Conservation (phyloP, 2,888 invertebrate genomes). For the Pollenia amentaria region DNA sequence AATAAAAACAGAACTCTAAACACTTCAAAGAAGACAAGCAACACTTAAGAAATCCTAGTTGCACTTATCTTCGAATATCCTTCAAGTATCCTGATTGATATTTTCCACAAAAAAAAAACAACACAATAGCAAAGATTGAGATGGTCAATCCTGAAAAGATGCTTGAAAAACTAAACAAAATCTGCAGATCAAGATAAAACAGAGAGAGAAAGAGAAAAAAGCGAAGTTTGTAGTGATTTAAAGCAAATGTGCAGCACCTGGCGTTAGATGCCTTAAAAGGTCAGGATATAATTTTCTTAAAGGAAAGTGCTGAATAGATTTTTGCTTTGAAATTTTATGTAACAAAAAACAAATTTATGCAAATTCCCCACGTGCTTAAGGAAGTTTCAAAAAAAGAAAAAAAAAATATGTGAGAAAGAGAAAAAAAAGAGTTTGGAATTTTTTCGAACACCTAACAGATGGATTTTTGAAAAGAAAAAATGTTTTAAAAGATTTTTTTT, state of each 20-base stretch:
- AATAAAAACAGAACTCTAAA: neutral
- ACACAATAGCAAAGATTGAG: neutral
- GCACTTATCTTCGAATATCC: neutral
- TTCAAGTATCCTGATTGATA: neutral
- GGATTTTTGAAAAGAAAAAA: slow-evolving; percentile 34
- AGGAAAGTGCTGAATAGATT: slow-evolving; percentile 21
- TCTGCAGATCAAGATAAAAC: slow-evolving; percentile 13
- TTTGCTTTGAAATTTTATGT: neutral
- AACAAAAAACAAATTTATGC: slow-evolving; percentile 17
- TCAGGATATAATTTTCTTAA: slow-evolving; percentile 8
- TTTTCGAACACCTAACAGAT: slow-evolving; percentile 52
- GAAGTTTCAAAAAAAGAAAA: slow-evolving; percentile 6
- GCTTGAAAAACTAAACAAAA: slow-evolving; percentile 38
- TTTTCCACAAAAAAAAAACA: neutral
- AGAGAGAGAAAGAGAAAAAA: neutral
- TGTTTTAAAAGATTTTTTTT: slow-evolving; percentile 13
- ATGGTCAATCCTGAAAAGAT: slow-evolving; percentile 36
- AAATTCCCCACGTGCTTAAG: slow-evolving; percentile 63
- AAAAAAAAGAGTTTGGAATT: neutral
- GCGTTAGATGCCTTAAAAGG: slow-evolving; percentile 41
- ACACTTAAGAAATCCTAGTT: slow-evolving; percentile 20
- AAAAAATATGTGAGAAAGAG: neutral
- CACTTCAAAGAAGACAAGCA: neutral
- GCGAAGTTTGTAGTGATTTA: neutral
- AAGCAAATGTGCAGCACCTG: slow-evolving; percentile 68